Base-by-base conservation (phyloP, 2,113 vertebrate genomes). In the Poecile atricapillus region DNA sequence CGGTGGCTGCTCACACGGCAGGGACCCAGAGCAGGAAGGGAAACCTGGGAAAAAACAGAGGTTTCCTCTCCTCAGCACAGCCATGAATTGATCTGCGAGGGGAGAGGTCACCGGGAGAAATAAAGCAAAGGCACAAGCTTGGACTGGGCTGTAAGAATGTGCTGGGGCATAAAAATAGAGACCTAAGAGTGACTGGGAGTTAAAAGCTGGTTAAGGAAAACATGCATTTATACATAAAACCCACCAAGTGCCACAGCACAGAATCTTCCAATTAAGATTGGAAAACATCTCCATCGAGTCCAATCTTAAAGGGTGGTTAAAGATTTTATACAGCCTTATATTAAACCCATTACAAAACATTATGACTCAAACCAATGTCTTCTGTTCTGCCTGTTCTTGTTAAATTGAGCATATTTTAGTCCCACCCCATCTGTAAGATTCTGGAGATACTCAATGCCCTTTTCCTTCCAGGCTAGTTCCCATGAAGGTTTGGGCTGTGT, bases 241-340 rank as follows among this genome's bases (percentile, higher is more conserved):
- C 13, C 37, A 31, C 8, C 20, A 56, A 20, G 30, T 70, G 33
- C 2, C 15, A 69, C 0, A 28, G 22, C 55, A 69, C 5, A 49
- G 35, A 76, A 52, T 59, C 17, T 43, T 43, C 43, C 15, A 43
- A 33, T 14, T 37, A 70, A 69, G 41, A 46, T 2, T 56, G 64
- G 18, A 56, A 77, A 77, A 70, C 4, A 70, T 9, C 35, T 70
- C 22, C 13, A 46, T 27, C 0, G 0, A 56, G 43, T 28, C 35
- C 7, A 28, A 3, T 16, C 15, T 70, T 77, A 63, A 47, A 47
- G 15, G 43, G 0, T 86, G 37, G 8, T 58, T 76, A 44, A 79
- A 90, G 37, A 28, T 76, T 69, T 50, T 69, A 67, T 65, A 80
- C 0, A 15, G 52, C 8, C 33, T 14, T 1, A 9, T 9, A 87